Evolutionary conservation across 2,797 vertebrate species (phyloP), one percentile per base, ranked within the genome.

Genomic region (Hemibagrus guttatus): DNA sequence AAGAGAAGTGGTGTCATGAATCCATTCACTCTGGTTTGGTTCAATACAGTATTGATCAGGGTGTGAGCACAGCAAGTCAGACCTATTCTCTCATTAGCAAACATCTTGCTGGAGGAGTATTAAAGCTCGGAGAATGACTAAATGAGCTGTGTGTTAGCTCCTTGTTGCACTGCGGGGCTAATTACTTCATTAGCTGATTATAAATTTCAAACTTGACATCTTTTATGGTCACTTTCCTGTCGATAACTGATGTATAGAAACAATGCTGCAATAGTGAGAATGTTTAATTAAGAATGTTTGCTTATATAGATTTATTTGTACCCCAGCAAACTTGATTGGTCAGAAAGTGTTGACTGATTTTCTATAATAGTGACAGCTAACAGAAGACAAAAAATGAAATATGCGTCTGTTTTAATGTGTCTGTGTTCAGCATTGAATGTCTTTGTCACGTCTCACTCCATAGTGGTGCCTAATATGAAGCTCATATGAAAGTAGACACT

Each of bases 11-110:
- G 46, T 93, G 93, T 91, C 89, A 87, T 90, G 91, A 90, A 92
- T 92, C 92, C 92, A 91, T 95, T 93, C 91, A 86, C 87, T 88
- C 90, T 84, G 85, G 72, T 89, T 93, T 81, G 89, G 93, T 90
- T 96, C 95, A 88, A 94, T 94, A 93, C 56, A 52, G 42, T 95
- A 96, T 96, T 91, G 95, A 97, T 96, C 93, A 88, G 89, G 91
- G 89, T 90, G 89, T 88, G 86, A 90, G 89, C 83, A 90, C 49
- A 87, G 86, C 76, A 90, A 93, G 90, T 87, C 88, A 91, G 91
- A 94, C 93, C 94, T 92, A 92, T 92, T 92, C 90, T 92, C 95
- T 93, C 92, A 95, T 95, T 95, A 96, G 92, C 92, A 91, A 88
- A 91, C 88, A 88, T 88, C 93, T 93, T 90, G 91, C 91, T 95